Percentiles rank a stretch among this genome's conserved stretches.
Conservation (phyloP, 2,113 vertebrate species). For the Notiomystis cincta region DNA sequence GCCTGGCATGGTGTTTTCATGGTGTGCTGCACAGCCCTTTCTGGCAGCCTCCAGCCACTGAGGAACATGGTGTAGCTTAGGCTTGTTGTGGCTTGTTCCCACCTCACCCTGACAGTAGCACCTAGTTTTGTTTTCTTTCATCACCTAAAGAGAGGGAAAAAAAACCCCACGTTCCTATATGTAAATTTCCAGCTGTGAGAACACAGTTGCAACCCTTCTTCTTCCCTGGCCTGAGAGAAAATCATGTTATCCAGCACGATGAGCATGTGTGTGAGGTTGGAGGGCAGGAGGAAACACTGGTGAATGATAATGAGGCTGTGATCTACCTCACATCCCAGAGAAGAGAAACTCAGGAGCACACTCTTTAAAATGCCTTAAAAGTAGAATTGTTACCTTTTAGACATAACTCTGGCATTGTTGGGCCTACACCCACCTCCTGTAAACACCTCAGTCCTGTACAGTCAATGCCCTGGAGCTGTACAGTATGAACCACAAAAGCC, state of each 20-base stretch:
- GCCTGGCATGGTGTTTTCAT: rapidly evolving
- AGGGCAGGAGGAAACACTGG: neutral
- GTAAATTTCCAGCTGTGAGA: neutral
- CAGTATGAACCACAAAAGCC: neutral
- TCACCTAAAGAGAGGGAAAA: neutral
- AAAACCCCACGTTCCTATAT: neutral
- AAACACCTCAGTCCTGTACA: neutral
- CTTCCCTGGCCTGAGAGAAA: neutral
- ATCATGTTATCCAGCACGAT: neutral
- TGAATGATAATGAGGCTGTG: neutral
- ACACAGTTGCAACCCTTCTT: neutral
- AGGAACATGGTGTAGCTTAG: neutral
- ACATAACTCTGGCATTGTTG: neutral
- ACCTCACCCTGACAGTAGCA: neutral
- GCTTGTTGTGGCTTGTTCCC: neutral
- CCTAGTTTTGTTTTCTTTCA: neutral
- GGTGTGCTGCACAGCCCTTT: neutral
- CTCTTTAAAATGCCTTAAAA: neutral
- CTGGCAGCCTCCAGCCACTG: neutral
- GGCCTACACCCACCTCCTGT: neutral
- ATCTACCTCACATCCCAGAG: neutral
- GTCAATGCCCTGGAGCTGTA: neutral
- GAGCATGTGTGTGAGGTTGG: neutral
- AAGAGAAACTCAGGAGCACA: neutral
- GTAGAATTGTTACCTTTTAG: neutral